Percentiles rank a stretch among this genome's conserved stretches.
Conservation (phyloP, 1,140 invertebrate species). For the Dinoponera quadriceps region DNA sequence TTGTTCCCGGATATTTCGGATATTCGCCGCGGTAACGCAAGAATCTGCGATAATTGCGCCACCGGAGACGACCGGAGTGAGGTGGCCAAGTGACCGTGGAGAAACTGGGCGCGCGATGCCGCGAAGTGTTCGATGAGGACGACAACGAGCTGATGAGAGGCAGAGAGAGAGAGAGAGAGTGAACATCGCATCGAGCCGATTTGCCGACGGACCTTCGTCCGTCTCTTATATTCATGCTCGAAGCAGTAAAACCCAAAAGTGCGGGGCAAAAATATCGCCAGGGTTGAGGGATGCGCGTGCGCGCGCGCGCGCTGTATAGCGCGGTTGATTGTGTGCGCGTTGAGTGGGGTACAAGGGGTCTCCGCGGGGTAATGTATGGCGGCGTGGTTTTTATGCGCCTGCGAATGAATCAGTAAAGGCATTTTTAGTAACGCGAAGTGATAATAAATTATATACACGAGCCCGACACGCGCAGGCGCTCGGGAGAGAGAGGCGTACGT, state of each 20-base stretch:
- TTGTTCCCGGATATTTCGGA: neutral
- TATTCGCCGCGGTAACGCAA: neutral
- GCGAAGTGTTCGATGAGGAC: constrained; percentile 34
- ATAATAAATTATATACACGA: constrained; percentile 70
- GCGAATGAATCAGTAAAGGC: constrained; percentile 72
- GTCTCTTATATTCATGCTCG: constrained; percentile 26
- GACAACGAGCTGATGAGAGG: constrained; percentile 38
- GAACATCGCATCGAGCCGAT: constrained; percentile 44
- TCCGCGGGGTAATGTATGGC: constrained; percentile 67
- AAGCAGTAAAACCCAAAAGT: constrained; percentile 20
- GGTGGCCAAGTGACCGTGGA: too few species aligned
- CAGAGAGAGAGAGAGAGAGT: too few species aligned
- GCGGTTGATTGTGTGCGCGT: constrained; percentile 54
- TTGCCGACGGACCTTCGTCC: constrained; percentile 41
- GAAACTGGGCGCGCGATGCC: neutral
- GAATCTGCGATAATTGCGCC: neutral
- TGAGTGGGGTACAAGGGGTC: constrained; percentile 56
- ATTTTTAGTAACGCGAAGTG: constrained; percentile 74
- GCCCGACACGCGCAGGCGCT: constrained; percentile 44
- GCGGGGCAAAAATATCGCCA: constrained; percentile 32
- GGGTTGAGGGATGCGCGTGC: too few species aligned
- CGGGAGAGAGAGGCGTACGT: constrained; percentile 11
- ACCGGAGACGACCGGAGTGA: too few species aligned
- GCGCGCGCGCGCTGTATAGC: constrained; percentile 51
- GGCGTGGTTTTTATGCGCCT: constrained; percentile 69